Base-by-base conservation (phyloP, 2,113 vertebrate genomes). In the Vidua macroura region DNA sequence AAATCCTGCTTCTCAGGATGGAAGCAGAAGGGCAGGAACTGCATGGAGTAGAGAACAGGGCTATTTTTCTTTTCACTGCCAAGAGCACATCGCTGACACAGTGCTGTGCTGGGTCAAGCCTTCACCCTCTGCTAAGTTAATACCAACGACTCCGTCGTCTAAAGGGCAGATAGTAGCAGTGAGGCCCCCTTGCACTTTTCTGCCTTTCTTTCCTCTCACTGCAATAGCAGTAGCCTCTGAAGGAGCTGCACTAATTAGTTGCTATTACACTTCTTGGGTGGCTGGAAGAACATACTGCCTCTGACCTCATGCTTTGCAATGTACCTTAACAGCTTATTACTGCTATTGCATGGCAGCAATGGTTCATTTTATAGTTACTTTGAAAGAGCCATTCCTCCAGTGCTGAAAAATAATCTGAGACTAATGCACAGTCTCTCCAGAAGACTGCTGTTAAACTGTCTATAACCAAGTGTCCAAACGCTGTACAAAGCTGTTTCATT, bases 401-500 rank as follows among this genome's bases (percentile, higher is more conserved):
- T 66, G 82, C 78, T 89, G 69, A 91, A 94, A 95, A 95, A 96
- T 95, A 95, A 96, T 88, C 92, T 86, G 75, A 91, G 75, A 81
- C 58, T 96, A 93, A 96, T 80, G 83, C 88, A 72, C 74, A 90
- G 83, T 44, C 48, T 86, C 83, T 96, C 81, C 76, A 95, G 86
- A 93, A 97, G 92, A 93, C 77, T 85, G 94, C 94, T 97, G 95
- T 95, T 97, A 93, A 96, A 96, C 94, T 80, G 86, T 91, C 90
- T 97, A 95, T 96, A 97, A 92, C 94, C 86, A 77, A 97, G 90
- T 95, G 95, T 94, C 96, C 96, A 95, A 96, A 95, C 23, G 46
- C 82, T 66, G 88, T 64, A 75, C 88, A 90, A 92, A 95, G 93
- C 95, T 81, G 83, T 93, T 96, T 96, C 92, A 91, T 97, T 97